These are phyloP conservation scores for Tetragonula carbonaria DNA, from an alignment of 2,888 invertebrate species.

Conservation along the genomic window DNA sequence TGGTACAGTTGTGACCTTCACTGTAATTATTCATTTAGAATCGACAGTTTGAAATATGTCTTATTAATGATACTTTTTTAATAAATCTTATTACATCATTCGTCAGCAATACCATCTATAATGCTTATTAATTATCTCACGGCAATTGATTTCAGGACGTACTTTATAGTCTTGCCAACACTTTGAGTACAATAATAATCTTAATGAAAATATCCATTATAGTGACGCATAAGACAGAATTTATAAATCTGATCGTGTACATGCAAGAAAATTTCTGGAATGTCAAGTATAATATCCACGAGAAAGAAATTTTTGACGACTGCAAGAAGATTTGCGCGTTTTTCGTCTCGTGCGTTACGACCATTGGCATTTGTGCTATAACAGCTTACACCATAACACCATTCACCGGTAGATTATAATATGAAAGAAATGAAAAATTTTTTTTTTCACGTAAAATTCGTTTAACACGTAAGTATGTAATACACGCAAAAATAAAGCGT, in stretches of 20 bases:
- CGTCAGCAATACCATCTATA: not conserved
- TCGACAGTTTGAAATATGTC: too few relatives aligned
- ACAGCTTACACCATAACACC: not conserved
- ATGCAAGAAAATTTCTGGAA: slow-evolving; percentile 47
- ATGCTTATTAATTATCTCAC: not conserved
- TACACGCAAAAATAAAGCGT: not conserved
- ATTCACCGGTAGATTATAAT: not conserved
- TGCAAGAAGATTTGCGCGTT: slow-evolving; percentile 5
- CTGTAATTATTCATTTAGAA: not conserved
- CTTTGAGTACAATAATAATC: slow-evolving; percentile 51
- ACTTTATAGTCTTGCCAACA: slow-evolving; percentile 53
- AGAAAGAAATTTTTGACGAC: slow-evolving; percentile 22
- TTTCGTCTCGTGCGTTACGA: not conserved
- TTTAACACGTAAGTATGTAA: not conserved
- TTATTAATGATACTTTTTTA: not conserved
- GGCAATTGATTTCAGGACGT: not conserved
- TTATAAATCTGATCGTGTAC: slow-evolving; percentile 47
- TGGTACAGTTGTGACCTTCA: too few relatives aligned
- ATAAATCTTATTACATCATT: not conserved
- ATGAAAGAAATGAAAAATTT: not conserved
- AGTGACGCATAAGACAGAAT: slow-evolving; percentile 41
- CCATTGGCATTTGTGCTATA: not conserved
- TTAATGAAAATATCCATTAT: slow-evolving; percentile 59
- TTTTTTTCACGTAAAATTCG: not conserved
- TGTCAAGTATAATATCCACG: slow-evolving; percentile 27